Evolutionary conservation across 2,888 invertebrate genomes (phyloP).

Genomic region (Ornithoptera priamus): DNA sequence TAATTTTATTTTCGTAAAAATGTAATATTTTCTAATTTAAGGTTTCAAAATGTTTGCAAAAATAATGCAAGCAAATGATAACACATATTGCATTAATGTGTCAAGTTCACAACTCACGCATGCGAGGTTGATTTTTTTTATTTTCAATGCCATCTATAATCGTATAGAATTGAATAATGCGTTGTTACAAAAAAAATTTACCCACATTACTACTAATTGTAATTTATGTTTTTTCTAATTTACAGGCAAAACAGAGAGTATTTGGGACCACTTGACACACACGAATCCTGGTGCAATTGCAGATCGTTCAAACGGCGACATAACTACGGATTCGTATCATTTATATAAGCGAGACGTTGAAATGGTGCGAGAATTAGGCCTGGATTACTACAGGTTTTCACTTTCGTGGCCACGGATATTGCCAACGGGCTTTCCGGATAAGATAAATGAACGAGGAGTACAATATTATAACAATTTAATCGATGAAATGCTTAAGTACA

Average conservation of each 20-base stretch:
- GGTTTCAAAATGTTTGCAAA: background rate
- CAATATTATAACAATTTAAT: constrained; percentile 81
- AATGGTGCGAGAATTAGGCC: constrained; percentile 32
- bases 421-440: constrained; percentile 78
- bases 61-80: background rate
- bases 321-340: constrained; percentile 79
- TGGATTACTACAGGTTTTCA: constrained; percentile 77
- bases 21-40: no score
- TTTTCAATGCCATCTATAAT: background rate
- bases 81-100: background rate
- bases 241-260: constrained; percentile 78
- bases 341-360: constrained; percentile 37
- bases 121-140: background rate
- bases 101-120: background rate
- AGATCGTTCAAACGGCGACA: constrained; percentile 78
- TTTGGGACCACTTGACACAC: constrained; percentile 82
- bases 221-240: constrained; percentile 4
- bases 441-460: constrained; percentile 79
- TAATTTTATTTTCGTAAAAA: background rate
- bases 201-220: background rate
- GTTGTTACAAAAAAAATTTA: background rate
- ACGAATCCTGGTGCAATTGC: constrained; percentile 63
- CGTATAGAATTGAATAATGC: background rate
- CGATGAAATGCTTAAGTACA: constrained; percentile 70
- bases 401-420: constrained; percentile 80